Conservation (phyloP, 2,113 vertebrate species). For the Orycteropus afer region DNA sequence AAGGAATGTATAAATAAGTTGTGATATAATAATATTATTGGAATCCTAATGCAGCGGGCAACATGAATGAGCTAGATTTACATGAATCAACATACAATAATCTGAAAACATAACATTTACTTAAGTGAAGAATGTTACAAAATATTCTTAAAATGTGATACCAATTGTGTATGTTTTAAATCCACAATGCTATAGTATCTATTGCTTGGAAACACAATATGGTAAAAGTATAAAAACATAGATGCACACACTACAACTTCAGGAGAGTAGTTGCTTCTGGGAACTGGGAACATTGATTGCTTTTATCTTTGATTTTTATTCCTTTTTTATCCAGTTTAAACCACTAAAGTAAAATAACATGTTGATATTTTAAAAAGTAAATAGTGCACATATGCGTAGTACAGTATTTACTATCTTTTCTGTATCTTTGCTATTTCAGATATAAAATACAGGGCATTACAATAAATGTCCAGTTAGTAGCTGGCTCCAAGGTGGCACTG, state of each 20-base stretch:
- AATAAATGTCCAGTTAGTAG: not conserved
- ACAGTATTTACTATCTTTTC: not conserved
- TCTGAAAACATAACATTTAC: not conserved
- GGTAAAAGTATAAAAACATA: not conserved
- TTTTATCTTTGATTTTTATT: not conserved
- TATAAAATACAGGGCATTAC: not conserved
- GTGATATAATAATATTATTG: not conserved
- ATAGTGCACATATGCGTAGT: not conserved
- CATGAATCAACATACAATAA: not conserved
- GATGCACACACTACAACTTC: not conserved
- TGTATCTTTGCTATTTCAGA: not conserved
- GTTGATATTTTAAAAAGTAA: not conserved
- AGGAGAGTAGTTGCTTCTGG: not conserved
- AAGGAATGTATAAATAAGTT: too few species aligned
- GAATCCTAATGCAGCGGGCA: not conserved
- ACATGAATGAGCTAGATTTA: not conserved
- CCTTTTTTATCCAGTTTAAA: slow-evolving; percentile 17
- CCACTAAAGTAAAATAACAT: not conserved
- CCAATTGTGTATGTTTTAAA: not conserved
- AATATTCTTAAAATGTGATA: slow-evolving; percentile 3
- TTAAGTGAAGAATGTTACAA: slow-evolving; percentile 4
- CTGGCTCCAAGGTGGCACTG: too few species aligned
- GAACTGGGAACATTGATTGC: not conserved
- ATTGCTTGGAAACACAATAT: not conserved
- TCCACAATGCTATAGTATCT: not conserved